Percentiles rank a stretch among this genome's conserved stretches.
Conservation (phyloP, 23 tunicate genomes). For the Oikopleura dioica region DNA sequence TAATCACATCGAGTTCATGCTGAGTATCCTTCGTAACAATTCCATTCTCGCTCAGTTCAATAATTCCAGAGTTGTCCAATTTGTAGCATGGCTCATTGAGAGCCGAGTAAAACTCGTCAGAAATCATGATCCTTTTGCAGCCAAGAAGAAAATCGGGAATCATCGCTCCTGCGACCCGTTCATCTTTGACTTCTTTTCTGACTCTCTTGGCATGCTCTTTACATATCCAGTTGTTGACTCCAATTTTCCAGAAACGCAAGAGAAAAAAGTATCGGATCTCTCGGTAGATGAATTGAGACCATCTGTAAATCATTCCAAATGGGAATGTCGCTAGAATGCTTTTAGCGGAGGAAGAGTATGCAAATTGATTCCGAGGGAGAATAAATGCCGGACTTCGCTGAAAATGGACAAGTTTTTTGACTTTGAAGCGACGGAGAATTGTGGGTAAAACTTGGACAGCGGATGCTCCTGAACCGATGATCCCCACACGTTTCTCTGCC, state of each 20-base stretch:
- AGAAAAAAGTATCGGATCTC: not conserved
- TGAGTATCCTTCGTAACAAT: not conserved
- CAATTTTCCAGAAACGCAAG: not conserved
- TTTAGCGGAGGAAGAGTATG: not conserved
- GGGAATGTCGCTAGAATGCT: not conserved
- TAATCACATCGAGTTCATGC: conserved; percentile 2
- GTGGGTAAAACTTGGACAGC: not conserved
- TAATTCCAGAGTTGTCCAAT: not conserved
- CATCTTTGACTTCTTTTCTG: not conserved
- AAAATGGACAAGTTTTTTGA: not conserved
- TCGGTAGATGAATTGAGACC: not conserved
- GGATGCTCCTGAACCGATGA: not conserved
- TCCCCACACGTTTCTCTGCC: not conserved
- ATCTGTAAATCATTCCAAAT: not conserved
- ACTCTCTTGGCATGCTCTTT: not conserved
- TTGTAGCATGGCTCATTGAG: not conserved
- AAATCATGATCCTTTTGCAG: not conserved
- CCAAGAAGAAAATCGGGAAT: not conserved
- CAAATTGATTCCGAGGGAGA: not conserved
- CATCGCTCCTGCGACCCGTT: not conserved
- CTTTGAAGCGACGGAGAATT: not conserved
- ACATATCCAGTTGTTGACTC: not conserved
- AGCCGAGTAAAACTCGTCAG: not conserved
- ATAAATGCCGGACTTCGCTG: not conserved
- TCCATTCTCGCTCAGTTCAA: not conserved